Base-by-base conservation (phyloP, 2,113 vertebrate species). In the Burhinus oedicnemus region DNA sequence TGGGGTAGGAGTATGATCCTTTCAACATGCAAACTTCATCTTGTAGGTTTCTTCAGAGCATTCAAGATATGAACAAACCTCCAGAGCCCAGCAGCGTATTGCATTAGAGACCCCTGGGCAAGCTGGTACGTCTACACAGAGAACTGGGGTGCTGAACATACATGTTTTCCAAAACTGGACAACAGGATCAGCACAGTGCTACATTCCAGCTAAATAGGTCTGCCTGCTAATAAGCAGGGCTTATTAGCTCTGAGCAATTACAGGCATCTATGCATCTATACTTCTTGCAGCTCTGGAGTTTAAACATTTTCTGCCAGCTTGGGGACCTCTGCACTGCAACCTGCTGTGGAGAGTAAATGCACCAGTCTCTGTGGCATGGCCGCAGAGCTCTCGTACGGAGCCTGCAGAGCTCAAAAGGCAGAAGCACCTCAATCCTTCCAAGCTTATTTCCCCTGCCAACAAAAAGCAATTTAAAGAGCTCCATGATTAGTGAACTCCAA, bases 361-460 rank as follows among this genome's bases (percentile, higher is more conserved):
- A 74, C 10, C 21, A 17, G 3, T n/a, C 29, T 65, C 68, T 36
- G 13, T n/a, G 6, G 2, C 32, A 18, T 0, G 1, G 15, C 54
- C 26, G 23, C 25, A 51, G 77, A 62, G 23, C 17, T 75, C 26
- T 42, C 1, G 0, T 27, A 57, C 3, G 18, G n/a, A 95, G 34
- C 19, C 51, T 76, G 44, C 23, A 61, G 61, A 76, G 13, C 27
- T 65, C 27, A 20, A 68, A 71, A 85, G 15, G 15, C 21, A 68
- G n/a, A 84, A 91, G 16, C 5, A 71, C 8, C n/a, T 76, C 55
- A 76, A 11, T 7, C 3, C 26, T 84, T 79, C n/a, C 34, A 49
- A 72, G 6, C 7, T 89, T 84, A 68, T 89, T 85, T 93, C 44
- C n/a, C 42, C 36, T 79, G 74, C 4, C 61, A 82, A 44, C 14